Conservation (phyloP, 2,888 invertebrate species). For the Pheosia tremula region DNA sequence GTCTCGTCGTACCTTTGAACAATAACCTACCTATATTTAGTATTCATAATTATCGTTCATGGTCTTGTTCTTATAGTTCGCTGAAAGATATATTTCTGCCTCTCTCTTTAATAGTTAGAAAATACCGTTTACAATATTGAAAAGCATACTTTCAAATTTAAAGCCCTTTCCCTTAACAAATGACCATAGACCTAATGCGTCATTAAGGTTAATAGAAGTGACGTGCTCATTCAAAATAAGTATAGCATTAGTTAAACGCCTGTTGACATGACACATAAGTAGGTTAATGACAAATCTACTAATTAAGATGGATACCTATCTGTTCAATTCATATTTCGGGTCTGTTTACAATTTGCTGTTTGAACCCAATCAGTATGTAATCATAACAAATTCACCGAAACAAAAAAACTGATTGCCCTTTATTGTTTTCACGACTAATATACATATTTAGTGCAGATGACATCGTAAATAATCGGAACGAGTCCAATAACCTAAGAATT, state of each 20-base stretch:
- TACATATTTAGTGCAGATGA: slow-evolving; percentile 47
- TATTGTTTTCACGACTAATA: slow-evolving; percentile 30
- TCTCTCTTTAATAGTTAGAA: no score
- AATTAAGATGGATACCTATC: slow-evolving; percentile 25
- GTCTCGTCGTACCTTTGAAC: no score
- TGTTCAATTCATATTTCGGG: background rate
- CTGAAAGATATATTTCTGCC: no score
- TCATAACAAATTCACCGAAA: background rate
- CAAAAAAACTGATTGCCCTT: slow-evolving; percentile 24
- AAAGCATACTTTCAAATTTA: background rate
- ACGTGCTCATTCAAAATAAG: slow-evolving; percentile 24
- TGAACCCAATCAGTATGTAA: background rate
- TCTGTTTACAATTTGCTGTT: background rate
- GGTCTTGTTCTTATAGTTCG: no score
- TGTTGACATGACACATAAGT: slow-evolving; percentile 40
- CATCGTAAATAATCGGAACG: slow-evolving; percentile 62
- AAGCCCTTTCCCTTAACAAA: background rate
- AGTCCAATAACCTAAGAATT: slow-evolving; percentile 74
- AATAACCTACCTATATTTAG: no score
- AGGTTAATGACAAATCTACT: slow-evolving; percentile 53
- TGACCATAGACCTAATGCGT: background rate
- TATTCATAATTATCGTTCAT: no score
- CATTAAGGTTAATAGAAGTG: slow-evolving; percentile 58
- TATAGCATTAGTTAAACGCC: slow-evolving; percentile 31
- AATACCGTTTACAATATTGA: background rate